Evolutionary conservation across 2,888 invertebrate genomes (phyloP).

Genomic region (Parthenolecanium corni): DNA sequence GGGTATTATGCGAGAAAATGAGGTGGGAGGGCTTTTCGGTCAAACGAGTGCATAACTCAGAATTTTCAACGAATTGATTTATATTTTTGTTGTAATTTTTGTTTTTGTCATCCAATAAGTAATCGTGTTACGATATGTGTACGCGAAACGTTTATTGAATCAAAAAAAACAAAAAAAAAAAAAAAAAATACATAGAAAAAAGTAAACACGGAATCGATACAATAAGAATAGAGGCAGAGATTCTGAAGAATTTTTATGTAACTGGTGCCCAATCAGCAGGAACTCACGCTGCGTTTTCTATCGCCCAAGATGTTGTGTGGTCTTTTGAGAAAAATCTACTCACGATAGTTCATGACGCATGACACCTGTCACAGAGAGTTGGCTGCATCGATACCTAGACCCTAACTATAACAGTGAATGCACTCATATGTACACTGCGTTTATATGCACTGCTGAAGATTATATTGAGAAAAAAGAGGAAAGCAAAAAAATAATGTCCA

Average conservation of each 20-base stretch:
- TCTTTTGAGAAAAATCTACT: conserved; percentile 26
- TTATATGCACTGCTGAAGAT: not conserved
- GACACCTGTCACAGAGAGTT: conserved; percentile 21
- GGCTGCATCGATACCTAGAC: not conserved
- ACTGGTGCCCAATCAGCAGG: conserved; percentile 19
- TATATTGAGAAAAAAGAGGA: not conserved
- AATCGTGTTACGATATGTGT: too few species aligned
- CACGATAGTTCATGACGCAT: conserved; percentile 27
- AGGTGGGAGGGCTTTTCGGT: not conserved
- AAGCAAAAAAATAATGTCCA: conserved; percentile 9
- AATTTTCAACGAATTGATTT: too few species aligned
- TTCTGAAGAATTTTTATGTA: conserved; percentile 6
- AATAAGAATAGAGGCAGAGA: not conserved
- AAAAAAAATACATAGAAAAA: not conserved
- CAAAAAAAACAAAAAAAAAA: not conserved
- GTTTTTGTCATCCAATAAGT: too few species aligned
- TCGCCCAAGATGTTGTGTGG: conserved; percentile 22
- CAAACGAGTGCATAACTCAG: too few species aligned
- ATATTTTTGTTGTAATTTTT: too few species aligned
- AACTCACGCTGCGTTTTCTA: conserved; percentile 24
- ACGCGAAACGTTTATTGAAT: too few species aligned
- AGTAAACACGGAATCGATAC: conserved; percentile 1
- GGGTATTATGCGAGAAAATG: too few species aligned
- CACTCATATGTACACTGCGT: not conserved
- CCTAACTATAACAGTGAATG: conserved; percentile 6